Percentiles rank a stretch among this genome's conserved stretches.
phyloP scores from a whole-genome alignment of 64 coral and sea anemone genomes.

The Montipora efflorescens region DNA sequence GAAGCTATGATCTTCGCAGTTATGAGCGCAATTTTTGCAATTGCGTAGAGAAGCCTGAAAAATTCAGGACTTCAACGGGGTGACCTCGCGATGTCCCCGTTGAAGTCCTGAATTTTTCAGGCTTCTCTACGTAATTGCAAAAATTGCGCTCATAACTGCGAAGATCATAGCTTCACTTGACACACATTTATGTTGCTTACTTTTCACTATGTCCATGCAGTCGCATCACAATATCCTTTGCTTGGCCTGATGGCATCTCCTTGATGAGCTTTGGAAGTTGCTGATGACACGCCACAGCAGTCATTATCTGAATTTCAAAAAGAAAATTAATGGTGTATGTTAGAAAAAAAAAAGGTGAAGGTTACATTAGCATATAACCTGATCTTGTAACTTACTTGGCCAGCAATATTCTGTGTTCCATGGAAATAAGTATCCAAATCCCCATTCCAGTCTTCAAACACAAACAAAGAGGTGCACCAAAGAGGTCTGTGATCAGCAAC shows the following conservation, averaged over 20 bases:
- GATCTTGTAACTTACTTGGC: neutral
- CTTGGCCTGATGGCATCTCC: constrained; percentile 35
- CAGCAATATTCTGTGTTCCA: neutral
- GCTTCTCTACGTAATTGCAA: too few species aligned
- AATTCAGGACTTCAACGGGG: too few species aligned
- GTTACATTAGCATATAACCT: neutral
- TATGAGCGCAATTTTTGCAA: too few species aligned
- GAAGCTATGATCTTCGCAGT: too few species aligned
- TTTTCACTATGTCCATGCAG: neutral
- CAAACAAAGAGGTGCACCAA: constrained; percentile 22
- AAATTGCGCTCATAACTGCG: too few species aligned
- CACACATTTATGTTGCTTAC: neutral
- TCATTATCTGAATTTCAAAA: constrained; percentile 48
- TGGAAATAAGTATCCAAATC: constrained; percentile 14
- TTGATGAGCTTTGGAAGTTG: constrained; percentile 31
- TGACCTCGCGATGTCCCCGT: too few species aligned
- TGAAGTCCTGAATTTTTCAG: too few species aligned
- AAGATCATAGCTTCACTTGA: too few species aligned
- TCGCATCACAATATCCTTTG: constrained; percentile 21
- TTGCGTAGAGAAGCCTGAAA: too few species aligned
- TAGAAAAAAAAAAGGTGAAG: too few species aligned
- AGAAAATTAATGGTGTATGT: neutral
- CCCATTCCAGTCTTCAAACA: constrained; percentile 57
- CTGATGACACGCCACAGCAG: constrained; percentile 54
- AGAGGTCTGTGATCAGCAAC: constrained; percentile 12